These are phyloP conservation scores for Volucella inanis DNA, from an alignment of 2,888 invertebrate species.

Conservation along the genomic window DNA sequence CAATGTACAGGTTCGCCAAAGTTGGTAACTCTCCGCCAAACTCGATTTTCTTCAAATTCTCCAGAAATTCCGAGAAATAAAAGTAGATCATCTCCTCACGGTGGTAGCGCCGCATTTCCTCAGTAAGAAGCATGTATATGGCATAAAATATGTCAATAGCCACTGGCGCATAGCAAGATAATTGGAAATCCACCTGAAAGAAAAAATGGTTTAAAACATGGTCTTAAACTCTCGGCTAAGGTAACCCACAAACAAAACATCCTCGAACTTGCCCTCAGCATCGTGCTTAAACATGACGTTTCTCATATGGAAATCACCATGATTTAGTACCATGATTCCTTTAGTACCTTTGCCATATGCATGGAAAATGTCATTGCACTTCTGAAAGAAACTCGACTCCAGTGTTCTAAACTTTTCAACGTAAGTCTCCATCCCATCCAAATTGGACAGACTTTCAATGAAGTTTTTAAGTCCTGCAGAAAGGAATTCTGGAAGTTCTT, in stretches of 20 bases:
- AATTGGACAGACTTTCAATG: slow-evolving; percentile 1
- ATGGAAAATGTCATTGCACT: slow-evolving; percentile 44
- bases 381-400: slow-evolving; percentile 18
- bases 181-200: slow-evolving; percentile 53
- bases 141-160: slow-evolving; percentile 40
- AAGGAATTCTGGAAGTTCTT: slow-evolving; percentile 6
- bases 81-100: slow-evolving; percentile 50
- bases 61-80: slow-evolving; percentile 51
- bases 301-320: slow-evolving; percentile 53
- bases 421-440: slow-evolving; percentile 33
- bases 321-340: slow-evolving; percentile 54
- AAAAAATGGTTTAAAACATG: neutral
- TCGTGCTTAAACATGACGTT: slow-evolving; percentile 54
- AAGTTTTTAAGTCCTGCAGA: slow-evolving; percentile 17
- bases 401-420: slow-evolving; percentile 4
- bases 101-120: slow-evolving; percentile 34
- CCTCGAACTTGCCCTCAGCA: slow-evolving; percentile 11
- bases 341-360: neutral
- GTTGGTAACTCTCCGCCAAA: slow-evolving; percentile 33
- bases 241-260: slow-evolving; percentile 46
- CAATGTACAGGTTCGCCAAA: slow-evolving; percentile 34
- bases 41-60: slow-evolving; percentile 40
- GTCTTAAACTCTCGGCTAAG: neutral
- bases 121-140: slow-evolving; percentile 28
- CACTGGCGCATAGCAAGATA: slow-evolving; percentile 46